Evolutionary conservation across 2,113 vertebrate species (phyloP), one percentile per base, ranked within the genome.

Genomic region (Apistogramma diplotaenia): DNA sequence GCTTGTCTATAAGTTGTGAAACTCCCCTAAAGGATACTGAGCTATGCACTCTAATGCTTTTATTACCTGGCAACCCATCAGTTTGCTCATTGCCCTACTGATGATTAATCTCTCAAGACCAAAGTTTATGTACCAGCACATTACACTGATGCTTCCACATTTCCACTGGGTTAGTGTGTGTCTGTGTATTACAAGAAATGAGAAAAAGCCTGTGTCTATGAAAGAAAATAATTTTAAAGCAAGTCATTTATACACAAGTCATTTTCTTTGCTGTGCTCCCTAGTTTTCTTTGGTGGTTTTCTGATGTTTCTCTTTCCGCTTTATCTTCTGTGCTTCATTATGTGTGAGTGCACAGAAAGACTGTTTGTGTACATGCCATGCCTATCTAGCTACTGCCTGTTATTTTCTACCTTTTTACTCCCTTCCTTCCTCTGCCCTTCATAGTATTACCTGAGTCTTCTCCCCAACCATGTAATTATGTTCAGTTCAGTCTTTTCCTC

Each of bases 61-160:
- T 90, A 89, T 91, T 82, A 88, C 78, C 76, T 79, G 85, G 76
- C 70, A 82, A 57, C 79, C 53, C 10, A 58, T 78, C 57, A 83
- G 60, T 85, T 65, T 83, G 76, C 76, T 73, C 5, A 23, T 29
- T 75, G 77, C 57, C 31, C 83, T 54, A 61, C 84, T 84, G 76
- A 84, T 76, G 84, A 89, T 75, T 21, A 82, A 88, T 89, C 72
- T 58, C 40, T 70, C 57, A 61, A 70, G 79, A 75, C 15, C 40
- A 70, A 71, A 67, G 76, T 89, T 87, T 85, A 81, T 76, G 33
- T 23, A 65, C 21, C 25, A 2, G 67, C 27, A 76, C 57, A 78
- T 62, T 76, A 27, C 55, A 59, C 78, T 54, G 78, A 77, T 43
- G 33, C 74, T 55, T 84, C 61, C 33, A 31, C 57, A 43, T 74